A percentile compares a stretch with the other conserved stretches of the same genome.
Evolutionary conservation across 2,888 invertebrate genomes (phyloP).

Genomic region (Punctoribates punctum): DNA sequence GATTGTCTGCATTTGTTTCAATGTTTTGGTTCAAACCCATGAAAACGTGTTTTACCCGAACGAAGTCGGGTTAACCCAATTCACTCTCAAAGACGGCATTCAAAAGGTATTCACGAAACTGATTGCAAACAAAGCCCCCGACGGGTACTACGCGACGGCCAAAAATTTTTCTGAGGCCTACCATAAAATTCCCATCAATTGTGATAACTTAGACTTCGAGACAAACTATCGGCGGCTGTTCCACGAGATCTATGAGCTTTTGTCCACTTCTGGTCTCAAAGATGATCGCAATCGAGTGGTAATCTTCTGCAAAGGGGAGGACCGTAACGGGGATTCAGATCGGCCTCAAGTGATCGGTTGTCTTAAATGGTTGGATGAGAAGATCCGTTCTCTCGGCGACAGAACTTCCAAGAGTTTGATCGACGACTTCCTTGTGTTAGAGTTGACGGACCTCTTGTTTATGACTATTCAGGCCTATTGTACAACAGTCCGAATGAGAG

Average conservation of each 20-base stretch:
- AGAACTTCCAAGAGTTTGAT: neutral
- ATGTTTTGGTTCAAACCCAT: neutral
- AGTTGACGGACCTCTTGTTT: slow-evolving; percentile 7
- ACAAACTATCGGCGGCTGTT: neutral
- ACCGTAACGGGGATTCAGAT: too few species aligned
- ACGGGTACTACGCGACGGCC: neutral
- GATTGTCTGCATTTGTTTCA: neutral
- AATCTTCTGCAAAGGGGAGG: neutral
- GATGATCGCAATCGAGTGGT: neutral
- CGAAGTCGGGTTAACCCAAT: neutral
- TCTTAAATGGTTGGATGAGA: neutral
- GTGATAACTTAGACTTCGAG: neutral
- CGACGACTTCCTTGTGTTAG: neutral
- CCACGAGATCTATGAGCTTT: neutral
- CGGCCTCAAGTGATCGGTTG: neutral
- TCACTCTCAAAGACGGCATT: slow-evolving; percentile 6
- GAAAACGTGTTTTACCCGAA: neutral
- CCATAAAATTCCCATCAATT: neutral
- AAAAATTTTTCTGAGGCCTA: neutral
- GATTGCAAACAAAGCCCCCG: neutral
- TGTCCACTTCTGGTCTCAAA: neutral
- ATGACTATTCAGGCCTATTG: neutral
- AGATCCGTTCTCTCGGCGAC: neutral
- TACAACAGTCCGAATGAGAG: neutral
- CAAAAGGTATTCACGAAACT: neutral